These are phyloP conservation scores for Marronus borbonicus DNA, from an alignment of 2,888 invertebrate species.

Conservation along the genomic window DNA sequence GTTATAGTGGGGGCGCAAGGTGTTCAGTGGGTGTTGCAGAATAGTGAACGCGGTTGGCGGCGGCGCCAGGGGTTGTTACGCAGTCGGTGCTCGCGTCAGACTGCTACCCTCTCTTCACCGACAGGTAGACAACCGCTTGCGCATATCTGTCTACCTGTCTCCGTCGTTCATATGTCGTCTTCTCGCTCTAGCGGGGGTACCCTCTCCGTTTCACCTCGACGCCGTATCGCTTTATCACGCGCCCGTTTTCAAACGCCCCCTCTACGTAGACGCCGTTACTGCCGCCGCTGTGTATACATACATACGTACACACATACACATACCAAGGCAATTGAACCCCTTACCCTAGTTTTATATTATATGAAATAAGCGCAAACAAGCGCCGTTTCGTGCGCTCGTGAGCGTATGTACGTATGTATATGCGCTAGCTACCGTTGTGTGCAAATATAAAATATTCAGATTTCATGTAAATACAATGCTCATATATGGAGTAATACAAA, in stretches of 20 bases:
- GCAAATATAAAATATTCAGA: constrained; percentile 7
- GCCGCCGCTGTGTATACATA: constrained; percentile 22
- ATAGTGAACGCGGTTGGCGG: constrained; percentile 67
- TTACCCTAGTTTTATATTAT: constrained; percentile 33
- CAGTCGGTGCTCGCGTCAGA: constrained; percentile 72
- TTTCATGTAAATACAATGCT: not conserved
- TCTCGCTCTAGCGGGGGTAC: not conserved
- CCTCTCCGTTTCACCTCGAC: constrained; percentile 16
- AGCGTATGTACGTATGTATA: not conserved
- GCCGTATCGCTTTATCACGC: constrained; percentile 18
- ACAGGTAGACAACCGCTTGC: constrained; percentile 66
- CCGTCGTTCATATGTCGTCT: not conserved
- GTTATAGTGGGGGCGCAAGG: constrained; percentile 73
- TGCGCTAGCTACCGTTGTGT: not conserved
- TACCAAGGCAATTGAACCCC: constrained; percentile 29
- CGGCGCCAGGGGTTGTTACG: constrained; percentile 75
- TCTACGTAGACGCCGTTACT: constrained; percentile 21
- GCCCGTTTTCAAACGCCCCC: constrained; percentile 29
- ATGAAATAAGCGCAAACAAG: constrained; percentile 8
- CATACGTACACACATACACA: not conserved
- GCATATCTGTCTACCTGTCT: constrained; percentile 32
- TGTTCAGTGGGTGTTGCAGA: constrained; percentile 73
- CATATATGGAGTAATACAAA: not conserved
- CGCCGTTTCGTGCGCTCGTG: not conserved
- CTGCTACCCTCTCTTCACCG: constrained; percentile 70